A percentile compares a stretch with the other conserved stretches of the same genome.
Evolutionary conservation across 1,140 invertebrate species (phyloP).

Genomic region (Diploscapter pachys): DNA sequence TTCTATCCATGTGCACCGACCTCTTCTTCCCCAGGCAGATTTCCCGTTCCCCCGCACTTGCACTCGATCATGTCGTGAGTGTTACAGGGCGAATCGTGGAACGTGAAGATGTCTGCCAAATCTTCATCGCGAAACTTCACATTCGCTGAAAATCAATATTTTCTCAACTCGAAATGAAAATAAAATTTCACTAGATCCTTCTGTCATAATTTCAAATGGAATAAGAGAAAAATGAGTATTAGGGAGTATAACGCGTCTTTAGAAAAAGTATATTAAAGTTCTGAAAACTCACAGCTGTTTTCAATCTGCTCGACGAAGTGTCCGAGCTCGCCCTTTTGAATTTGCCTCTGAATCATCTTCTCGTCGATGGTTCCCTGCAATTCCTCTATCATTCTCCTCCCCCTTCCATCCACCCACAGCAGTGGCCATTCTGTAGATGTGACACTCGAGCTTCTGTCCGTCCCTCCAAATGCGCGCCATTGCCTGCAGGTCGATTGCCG

Average conservation of each 20-base stretch:
- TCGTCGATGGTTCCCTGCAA: slow-evolving; percentile 35
- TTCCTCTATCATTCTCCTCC: background rate
- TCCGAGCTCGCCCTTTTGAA: slow-evolving; percentile 24
- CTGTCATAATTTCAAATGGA: too few relatives aligned
- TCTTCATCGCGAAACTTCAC: slow-evolving; percentile 31
- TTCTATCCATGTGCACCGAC: slow-evolving; percentile 9
- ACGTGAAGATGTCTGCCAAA: slow-evolving; percentile 29
- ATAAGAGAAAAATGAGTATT: too few relatives aligned
- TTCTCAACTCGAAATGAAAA: too few relatives aligned
- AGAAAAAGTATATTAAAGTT: too few relatives aligned
- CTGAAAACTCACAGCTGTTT: too few relatives aligned
- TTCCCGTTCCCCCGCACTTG: slow-evolving; percentile 21
- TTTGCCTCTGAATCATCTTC: slow-evolving; percentile 34
- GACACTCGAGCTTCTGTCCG: slow-evolving; percentile 23
- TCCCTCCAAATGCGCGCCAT: slow-evolving; percentile 36
- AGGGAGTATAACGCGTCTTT: too few relatives aligned
- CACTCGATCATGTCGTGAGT: slow-evolving; percentile 32
- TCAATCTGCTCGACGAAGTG: slow-evolving; percentile 5
- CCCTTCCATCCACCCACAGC: slow-evolving; percentile 4
- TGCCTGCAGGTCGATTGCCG: slow-evolving; percentile 33
- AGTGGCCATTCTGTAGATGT: slow-evolving; percentile 32
- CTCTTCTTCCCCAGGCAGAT: slow-evolving; percentile 18
- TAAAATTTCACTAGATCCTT: too few relatives aligned
- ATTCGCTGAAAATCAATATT: slow-evolving; percentile 7
- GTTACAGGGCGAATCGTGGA: slow-evolving; percentile 6